These are phyloP conservation scores for Labeo rohita DNA, from an alignment of 2,113 vertebrate species.

Conservation along the genomic window DNA sequence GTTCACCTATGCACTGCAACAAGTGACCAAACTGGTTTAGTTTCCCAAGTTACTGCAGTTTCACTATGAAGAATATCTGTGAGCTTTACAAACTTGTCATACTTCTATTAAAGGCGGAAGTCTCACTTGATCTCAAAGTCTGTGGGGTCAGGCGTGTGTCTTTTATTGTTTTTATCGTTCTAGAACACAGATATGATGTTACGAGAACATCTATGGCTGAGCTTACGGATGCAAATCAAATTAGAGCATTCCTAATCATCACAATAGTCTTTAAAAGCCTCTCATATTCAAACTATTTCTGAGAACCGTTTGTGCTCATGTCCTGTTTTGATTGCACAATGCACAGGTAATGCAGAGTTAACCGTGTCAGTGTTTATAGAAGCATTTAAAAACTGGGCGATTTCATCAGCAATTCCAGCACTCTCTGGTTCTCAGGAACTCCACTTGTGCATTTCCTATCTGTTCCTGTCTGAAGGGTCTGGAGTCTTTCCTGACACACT, in stretches of 20 bases:
- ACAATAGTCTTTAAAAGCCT: neutral
- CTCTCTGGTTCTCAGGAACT: neutral
- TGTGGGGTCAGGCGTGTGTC: neutral
- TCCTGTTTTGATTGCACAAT: neutral
- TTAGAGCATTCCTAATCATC: neutral
- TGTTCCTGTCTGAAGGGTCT: neutral
- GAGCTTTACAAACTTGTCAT: neutral
- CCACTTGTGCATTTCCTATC: constrained; percentile 9
- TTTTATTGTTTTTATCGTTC: neutral
- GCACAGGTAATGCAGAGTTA: neutral
- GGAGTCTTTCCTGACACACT: neutral
- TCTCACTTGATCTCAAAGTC: neutral
- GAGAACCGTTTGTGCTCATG: neutral
- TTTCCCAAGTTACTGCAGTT: constrained; percentile 14
- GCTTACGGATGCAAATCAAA: neutral
- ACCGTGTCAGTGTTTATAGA: neutral
- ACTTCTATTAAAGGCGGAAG: neutral
- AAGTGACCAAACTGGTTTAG: constrained; percentile 37
- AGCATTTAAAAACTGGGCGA: neutral
- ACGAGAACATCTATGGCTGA: neutral
- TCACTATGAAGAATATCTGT: neutral
- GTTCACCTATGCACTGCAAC: neutral
- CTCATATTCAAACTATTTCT: neutral
- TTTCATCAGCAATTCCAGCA: too few species aligned
- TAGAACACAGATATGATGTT: neutral